Base-by-base conservation (phyloP, 2,888 invertebrate genomes). In the Luperina testacea region DNA sequence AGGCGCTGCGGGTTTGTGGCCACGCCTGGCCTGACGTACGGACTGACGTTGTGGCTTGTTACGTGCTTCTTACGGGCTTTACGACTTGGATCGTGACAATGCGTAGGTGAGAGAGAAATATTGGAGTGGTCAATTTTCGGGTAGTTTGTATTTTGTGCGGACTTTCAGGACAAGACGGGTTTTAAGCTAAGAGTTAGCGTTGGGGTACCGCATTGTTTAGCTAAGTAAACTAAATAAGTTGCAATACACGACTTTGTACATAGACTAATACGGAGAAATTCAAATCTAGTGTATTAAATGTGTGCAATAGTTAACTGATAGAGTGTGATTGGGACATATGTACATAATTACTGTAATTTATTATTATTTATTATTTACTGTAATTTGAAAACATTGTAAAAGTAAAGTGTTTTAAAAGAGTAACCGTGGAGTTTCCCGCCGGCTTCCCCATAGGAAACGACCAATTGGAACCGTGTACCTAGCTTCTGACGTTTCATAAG, bases 1-100 rank as follows among this genome's bases (percentile, higher is more conserved):
- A 90, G 89, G 81, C 79, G 81, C 75, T 88, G 87, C 59, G 86
- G 90, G 83, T 87, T 89, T 90, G 90, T 78, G 90, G 89, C 75
- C 78, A 48, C 38, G 77, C 71, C 89, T 88, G 90, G 70, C 72
- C 77, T 81, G 88, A 88, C 88, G 74, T 84, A 73, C 76, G 85
- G 65, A 87, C 84, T 84, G 85, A 85, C 85, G 68, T 80, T 85
- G 85, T 48, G 85, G 85, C 85, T 86, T 86, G 75, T 68, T 82
- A 70, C 78, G 67, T 82, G 85, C 78, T 85, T 86, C 85, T 85
- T 85, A 85, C 77, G 53, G 85, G 86, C 80, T 80, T 83, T 85
- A 78, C 68, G 74, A 81, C 82, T 79, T 61, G 69, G 20, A 27
- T 42, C 27, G 64, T 86, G 79, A 84, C 79, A 86, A 69, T 78